Evolutionary conservation across 2,888 invertebrate species (phyloP).

Genomic region (Aspidiotus destructor): DNA sequence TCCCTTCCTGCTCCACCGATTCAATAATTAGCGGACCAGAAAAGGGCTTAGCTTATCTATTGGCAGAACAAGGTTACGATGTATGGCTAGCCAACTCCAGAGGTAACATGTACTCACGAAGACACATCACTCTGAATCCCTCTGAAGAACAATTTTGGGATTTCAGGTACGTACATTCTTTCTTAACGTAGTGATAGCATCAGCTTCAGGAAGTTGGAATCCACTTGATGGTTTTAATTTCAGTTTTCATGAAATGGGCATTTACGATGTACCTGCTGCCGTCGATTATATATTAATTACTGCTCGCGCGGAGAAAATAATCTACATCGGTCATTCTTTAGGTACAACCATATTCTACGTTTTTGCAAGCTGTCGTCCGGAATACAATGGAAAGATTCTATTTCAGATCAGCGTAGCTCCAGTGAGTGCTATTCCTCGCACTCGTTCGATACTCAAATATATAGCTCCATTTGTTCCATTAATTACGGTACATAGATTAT

Average conservation of each 20-base stretch:
- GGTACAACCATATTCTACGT: conserved; percentile 68
- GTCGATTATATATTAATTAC: conserved; percentile 56
- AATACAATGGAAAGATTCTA: conserved; percentile 56
- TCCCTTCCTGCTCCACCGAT: conserved; percentile 56
- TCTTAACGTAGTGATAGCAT: neutral
- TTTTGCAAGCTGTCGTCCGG: conserved; percentile 55
- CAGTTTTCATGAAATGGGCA: conserved; percentile 81
- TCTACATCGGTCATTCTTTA: conserved; percentile 85
- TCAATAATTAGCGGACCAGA: conserved; percentile 60
- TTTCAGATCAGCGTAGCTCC: conserved; percentile 42
- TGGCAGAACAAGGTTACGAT: conserved; percentile 59
- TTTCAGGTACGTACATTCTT: conserved; percentile 44
- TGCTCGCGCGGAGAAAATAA: conserved; percentile 48
- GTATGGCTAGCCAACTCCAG: conserved; percentile 77
- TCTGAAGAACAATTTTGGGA: conserved; percentile 56
- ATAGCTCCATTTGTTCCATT: conserved; percentile 18
- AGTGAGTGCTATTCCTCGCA: conserved; percentile 34
- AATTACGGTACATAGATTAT: conserved; percentile 11
- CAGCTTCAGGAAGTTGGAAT: no score
- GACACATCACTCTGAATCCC: conserved; percentile 47
- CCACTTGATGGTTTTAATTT: conserved; percentile 38
- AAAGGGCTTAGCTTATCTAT: conserved; percentile 52
- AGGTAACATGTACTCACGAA: conserved; percentile 65
- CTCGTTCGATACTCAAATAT: conserved; percentile 15
- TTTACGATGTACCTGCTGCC: conserved; percentile 73